A percentile compares a stretch with the other conserved stretches of the same genome.
phyloP scores from a whole-genome alignment of 2,113 vertebrate genomes.

The Nannobrachium achirus region DNA sequence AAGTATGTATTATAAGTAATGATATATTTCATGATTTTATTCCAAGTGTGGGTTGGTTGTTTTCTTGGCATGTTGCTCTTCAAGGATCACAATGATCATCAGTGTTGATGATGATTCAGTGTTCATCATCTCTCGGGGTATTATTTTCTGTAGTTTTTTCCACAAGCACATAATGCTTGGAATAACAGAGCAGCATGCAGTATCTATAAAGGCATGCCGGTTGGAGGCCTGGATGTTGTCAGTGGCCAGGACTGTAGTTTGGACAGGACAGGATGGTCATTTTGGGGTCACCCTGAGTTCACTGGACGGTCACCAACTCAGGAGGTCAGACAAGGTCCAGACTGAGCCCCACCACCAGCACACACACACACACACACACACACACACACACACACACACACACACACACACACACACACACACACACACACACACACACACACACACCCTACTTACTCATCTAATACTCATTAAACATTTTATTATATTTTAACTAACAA shows the following conservation, averaged over 20 bases:
- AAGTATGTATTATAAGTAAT: not conserved
- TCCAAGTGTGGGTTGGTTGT: no score
- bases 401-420: no score
- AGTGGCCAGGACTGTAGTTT: conserved; percentile 44
- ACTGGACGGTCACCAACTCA: conserved; percentile 64
- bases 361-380: not conserved
- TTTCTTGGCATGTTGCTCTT: not conserved
- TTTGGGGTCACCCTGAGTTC: conserved; percentile 65
- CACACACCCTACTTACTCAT: no score
- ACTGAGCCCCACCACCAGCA: not conserved
- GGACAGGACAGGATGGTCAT: conserved; percentile 53
- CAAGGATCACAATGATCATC: not conserved
- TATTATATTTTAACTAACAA: no score
- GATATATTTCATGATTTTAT: not conserved
- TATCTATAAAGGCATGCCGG: no score
- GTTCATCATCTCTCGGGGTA: not conserved
- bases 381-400: no score
- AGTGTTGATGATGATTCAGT: no score
- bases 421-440: no score
- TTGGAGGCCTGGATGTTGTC: no score
- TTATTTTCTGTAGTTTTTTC: not conserved
- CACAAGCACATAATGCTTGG: not conserved
- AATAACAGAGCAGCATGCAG: conserved; percentile 12
- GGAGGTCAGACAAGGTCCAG: conserved; percentile 50
- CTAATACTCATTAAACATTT: no score